phyloP scores from a whole-genome alignment of 2,888 invertebrate species.

The Ochropleura leucogaster region DNA sequence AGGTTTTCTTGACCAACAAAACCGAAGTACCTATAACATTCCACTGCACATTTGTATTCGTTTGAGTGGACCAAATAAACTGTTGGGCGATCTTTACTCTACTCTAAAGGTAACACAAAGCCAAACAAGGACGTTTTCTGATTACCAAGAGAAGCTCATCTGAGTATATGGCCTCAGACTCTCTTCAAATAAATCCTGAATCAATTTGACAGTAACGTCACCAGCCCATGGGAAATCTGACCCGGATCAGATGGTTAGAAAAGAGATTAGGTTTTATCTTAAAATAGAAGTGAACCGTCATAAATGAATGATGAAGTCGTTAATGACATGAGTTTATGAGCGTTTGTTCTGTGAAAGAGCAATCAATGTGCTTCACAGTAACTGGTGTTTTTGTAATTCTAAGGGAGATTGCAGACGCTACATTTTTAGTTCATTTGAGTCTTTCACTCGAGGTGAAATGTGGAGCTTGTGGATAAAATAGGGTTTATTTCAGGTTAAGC shows the following conservation, averaged over 20 bases:
- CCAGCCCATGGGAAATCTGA: slow-evolving; percentile 38
- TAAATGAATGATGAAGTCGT: slow-evolving; percentile 43
- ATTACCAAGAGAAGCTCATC: background rate
- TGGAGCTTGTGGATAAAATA: too few species aligned
- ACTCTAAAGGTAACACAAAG: background rate
- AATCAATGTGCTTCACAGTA: slow-evolving; percentile 28
- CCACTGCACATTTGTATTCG: background rate
- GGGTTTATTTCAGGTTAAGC: too few species aligned
- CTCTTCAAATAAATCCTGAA: slow-evolving; percentile 35
- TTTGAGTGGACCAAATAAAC: background rate
- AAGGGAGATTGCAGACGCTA: background rate
- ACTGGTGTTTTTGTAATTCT: slow-evolving; percentile 8
- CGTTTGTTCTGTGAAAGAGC: slow-evolving; percentile 45
- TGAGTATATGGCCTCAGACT: slow-evolving; percentile 2
- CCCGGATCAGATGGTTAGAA: slow-evolving; percentile 13
- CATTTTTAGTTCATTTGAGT: background rate
- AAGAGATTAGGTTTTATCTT: slow-evolving; percentile 47
- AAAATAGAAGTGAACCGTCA: slow-evolving; percentile 45
- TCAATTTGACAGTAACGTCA: slow-evolving; percentile 41
- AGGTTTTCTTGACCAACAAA: background rate
- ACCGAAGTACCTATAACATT: background rate
- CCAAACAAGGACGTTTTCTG: background rate
- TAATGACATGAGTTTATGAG: slow-evolving; percentile 41
- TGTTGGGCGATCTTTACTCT: background rate
- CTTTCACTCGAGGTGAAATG: background rate